Evolutionary conservation across 2,888 invertebrate genomes (phyloP).

Genomic region (Cryptus viduatorius): DNA sequence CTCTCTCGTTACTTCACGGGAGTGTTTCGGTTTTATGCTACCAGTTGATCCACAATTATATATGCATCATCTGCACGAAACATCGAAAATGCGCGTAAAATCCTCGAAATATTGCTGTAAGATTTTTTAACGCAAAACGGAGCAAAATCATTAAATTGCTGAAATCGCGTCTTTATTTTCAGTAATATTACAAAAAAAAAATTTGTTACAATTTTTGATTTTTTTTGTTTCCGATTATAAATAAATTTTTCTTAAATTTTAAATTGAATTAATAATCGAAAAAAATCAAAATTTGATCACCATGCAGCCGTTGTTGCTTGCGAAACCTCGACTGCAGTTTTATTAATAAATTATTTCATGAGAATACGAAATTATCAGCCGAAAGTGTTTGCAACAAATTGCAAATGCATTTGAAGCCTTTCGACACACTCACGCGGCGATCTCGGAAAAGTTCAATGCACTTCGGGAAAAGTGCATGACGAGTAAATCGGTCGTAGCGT

Average conservation of each 20-base stretch:
- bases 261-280: no score
- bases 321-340: no score
- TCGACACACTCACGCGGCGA: neutral
- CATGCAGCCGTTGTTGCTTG: no score
- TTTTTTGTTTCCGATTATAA: no score
- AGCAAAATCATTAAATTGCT: no score
- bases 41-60: slow-evolving; percentile 23
- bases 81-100: slow-evolving; percentile 6
- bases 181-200: no score
- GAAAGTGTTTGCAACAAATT: neutral
- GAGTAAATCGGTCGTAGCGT: neutral
- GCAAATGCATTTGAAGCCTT: neutral
- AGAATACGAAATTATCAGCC: no score
- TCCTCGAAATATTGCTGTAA: slow-evolving; percentile 18
- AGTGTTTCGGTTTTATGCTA: slow-evolving; percentile 15
- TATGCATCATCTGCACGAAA: neutral
- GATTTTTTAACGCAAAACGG: slow-evolving; percentile 4
- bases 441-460: slow-evolving; percentile 14
- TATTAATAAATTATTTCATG: no score
- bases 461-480: slow-evolving; percentile 18
- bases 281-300: no score
- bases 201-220: no score
- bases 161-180: no score
- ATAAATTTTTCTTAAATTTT: no score
- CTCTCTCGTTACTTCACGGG: slow-evolving; percentile 25